Percentiles rank a stretch among this genome's conserved stretches.
phyloP scores from a whole-genome alignment of 2,797 vertebrate species.

The Picus viridis region DNA sequence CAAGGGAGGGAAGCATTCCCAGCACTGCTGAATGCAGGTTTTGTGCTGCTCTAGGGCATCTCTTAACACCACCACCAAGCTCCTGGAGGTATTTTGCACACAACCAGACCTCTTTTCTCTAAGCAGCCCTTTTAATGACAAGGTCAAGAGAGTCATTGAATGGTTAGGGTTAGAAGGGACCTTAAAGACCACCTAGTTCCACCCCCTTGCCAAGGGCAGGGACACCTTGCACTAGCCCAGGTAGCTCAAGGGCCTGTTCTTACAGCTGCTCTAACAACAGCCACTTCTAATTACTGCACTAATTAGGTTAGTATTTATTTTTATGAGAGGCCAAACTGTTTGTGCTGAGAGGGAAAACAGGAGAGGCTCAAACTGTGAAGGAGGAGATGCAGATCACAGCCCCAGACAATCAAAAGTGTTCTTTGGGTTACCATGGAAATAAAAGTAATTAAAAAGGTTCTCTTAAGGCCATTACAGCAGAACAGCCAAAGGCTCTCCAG shows the following conservation, averaged over 20 bases:
- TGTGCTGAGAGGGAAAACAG: not conserved
- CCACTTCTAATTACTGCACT: not conserved
- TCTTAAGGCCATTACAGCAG: not conserved
- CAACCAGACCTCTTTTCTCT: not conserved
- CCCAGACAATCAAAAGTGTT: not conserved
- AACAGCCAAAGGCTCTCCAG: not conserved
- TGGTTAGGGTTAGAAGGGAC: no score
- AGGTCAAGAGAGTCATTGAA: not conserved
- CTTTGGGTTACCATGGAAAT: not conserved
- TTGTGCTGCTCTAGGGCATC: not conserved
- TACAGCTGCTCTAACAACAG: not conserved
- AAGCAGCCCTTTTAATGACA: not conserved
- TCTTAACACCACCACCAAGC: not conserved
- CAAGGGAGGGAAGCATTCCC: not conserved
- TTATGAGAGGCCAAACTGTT: not conserved
- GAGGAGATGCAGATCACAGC: not conserved
- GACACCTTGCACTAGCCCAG: no score
- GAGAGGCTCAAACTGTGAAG: not conserved
- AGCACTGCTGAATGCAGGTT: not conserved
- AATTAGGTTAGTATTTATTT: not conserved
- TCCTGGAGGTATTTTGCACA: not conserved
- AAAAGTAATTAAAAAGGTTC: not conserved
- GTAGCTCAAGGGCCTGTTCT: no score
- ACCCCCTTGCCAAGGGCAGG: no score
- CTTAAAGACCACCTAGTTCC: no score